Evolutionary conservation across 92 coral and sea anemone genomes (phyloP).

Genomic region (Porites divaricata): DNA sequence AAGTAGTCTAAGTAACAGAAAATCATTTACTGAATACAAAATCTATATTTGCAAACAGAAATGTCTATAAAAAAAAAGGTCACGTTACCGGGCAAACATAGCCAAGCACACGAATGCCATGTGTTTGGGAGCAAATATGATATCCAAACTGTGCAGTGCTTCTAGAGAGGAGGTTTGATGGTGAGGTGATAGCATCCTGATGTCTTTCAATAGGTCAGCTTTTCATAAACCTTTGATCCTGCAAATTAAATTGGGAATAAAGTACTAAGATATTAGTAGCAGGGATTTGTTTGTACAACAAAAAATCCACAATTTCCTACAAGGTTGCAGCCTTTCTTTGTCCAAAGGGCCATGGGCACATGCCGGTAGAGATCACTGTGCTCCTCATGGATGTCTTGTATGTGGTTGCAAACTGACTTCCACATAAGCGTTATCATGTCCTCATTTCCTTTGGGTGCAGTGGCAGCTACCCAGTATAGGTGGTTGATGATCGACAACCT

Average conservation of each 20-base stretch:
- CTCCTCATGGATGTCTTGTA: constrained; percentile 22
- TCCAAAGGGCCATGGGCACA: constrained; percentile 9
- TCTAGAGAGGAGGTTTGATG: constrained; percentile 32
- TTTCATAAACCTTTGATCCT: too few relatives aligned
- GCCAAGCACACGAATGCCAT: neutral
- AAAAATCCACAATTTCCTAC: too few relatives aligned
- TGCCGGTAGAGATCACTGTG: constrained; percentile 20
- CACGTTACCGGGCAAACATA: neutral
- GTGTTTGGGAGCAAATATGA: constrained; percentile 7
- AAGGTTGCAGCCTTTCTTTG: too few relatives aligned
- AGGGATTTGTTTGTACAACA: too few relatives aligned
- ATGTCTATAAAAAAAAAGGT: too few relatives aligned
- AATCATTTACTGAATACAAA: neutral
- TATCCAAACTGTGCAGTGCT: constrained; percentile 18
- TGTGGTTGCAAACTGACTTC: constrained; percentile 15
- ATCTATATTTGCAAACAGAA: too few relatives aligned
- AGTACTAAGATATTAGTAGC: too few relatives aligned
- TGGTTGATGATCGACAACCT: constrained; percentile 24
- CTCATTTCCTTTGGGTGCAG: constrained; percentile 31
- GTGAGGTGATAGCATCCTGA: neutral
- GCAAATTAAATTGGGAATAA: too few relatives aligned
- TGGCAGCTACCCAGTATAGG: constrained; percentile 41
- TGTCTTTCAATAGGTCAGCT: neutral
- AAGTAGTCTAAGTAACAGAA: constrained; percentile 8
- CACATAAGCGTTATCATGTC: constrained; percentile 34